Evolutionary conservation across 1,140 invertebrate genomes (phyloP).

Genomic region (Philotrypesis tridentata): DNA sequence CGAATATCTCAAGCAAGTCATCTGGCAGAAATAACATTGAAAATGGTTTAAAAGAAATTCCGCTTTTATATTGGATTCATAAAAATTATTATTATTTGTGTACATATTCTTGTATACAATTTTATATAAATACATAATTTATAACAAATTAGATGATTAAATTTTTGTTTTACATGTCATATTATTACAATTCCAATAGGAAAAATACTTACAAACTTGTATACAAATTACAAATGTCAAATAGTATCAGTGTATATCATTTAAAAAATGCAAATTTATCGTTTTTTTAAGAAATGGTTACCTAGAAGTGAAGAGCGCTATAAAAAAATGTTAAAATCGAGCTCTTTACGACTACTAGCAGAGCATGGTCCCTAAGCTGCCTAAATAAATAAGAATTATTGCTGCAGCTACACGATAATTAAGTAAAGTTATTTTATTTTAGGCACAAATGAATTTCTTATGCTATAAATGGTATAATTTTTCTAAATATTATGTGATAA

Average conservation of each 20-base stretch:
- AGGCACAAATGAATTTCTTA: constrained; percentile 36
- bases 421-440: constrained; percentile 12
- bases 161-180: background rate
- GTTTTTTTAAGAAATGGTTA: background rate
- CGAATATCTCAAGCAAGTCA: too few species aligned
- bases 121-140: constrained; percentile 18
- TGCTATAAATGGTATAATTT: background rate
- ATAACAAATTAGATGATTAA: background rate
- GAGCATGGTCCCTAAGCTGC: constrained; percentile 28
- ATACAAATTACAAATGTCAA: background rate
- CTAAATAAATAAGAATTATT: constrained; percentile 13
- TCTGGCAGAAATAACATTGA: background rate
- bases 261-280: constrained; percentile 40
- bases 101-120: constrained; percentile 2
- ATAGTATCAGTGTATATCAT: constrained; percentile 1
- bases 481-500: background rate
- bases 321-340: background rate
- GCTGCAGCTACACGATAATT: background rate
- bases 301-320: too few species aligned
- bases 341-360: background rate
- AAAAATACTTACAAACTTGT: constrained; percentile 4
- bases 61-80: background rate
- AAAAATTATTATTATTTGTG: constrained; percentile 25
- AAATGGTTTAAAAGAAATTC: background rate
- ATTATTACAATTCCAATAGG: constrained; percentile 2